Evolutionary conservation across 2,888 invertebrate species (phyloP), one percentile per base, ranked within the genome.

Genomic region (Digitonthophagus gazella): DNA sequence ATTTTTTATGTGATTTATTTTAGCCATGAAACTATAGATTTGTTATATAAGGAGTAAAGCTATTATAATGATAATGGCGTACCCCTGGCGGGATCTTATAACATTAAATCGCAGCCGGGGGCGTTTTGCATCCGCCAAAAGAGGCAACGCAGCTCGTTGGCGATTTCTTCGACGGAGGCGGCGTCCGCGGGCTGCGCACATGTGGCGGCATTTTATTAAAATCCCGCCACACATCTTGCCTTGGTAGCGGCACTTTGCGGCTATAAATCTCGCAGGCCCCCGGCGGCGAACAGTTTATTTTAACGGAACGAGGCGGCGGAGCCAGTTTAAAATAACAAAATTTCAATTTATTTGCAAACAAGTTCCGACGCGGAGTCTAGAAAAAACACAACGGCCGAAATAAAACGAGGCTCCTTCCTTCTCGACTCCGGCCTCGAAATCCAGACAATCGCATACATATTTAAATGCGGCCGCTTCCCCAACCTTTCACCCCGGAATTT

Each of bases 271-370:
- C 19, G 61, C 58, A 58, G 28, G 22, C 15, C 44, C 19, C 28
- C 28, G 28, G 28, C 28, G 28, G 28, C 28, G 28, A 44, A 44
- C 64, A 58, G 65, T 65, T 65, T 65, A 61, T 68, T 68, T 68
- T 68, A 68, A 68, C 64, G 58, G 57, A 68, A 18, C 58, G 65
- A 58, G 58, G 65, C 65, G 68, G 65, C 58, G 20, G 68, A 58
- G 66, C 68, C 64, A 71, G 69, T 71, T 72, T 74, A 72, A 72
- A 72, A 74, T 71, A 72, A 74, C 74, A 72, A 71, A 72, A 72
- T 72, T 74, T 74, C 72, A 71, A 74, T 74, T 74, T 74, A 74
- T 74, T 74, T 74, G 71, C 74, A 74, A 74, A 74, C 72, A 74
- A 72, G 72, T 72, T 66, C 68, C 56, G 56, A 15, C 64, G 6